Evolutionary conservation across 2,797 vertebrate species (phyloP), one percentile per base, ranked within the genome.

Genomic region (Diplodus sargus): DNA sequence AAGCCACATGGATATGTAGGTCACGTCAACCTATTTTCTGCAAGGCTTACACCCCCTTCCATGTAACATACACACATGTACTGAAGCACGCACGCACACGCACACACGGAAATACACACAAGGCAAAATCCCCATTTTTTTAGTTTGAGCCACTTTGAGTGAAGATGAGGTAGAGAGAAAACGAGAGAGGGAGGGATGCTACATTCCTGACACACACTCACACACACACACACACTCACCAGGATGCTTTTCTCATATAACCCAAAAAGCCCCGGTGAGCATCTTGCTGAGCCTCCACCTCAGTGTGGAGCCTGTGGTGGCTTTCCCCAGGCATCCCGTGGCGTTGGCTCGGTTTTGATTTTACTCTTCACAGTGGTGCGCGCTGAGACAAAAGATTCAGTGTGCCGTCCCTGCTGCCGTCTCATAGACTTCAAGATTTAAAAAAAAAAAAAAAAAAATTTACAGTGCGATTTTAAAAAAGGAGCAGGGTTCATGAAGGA

Each of bases 1-100:
- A 84, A 90, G 85, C 82, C 90, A 92, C 88, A 84, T 92, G 92
- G 90, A 94, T 95, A 95, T 95, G 91, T 95, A 95, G 94, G 94
- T 95, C 94, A 95, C 77, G 79, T 94, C 92, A 94, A 83, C 89
- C 92, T 92, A 93, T 91, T 93, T 92, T 94, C 86, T 83, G 88
- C 77, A 67, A 87, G 76, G 81, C 87, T 90, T 82, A 79, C 85
- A 77, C 85, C 85, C 83, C 69, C 70, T 82, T 86, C 75, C 70
- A 82, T 85, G 80, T 78, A 80, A 66, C 57, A 74, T 42, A 71
- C 76, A 85, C 84, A 77, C 63, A 81, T 63, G 57, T 74, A 79
- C 48, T 74, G 43, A 79, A 61, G 58, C 71, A 78, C 15, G 1
- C 70, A 69, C 65, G 52, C 49, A 74, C 43, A 51, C 56, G 52